A percentile compares a stretch with the other conserved stretches of the same genome.
These are phyloP conservation scores for Alsophila aescularia DNA, from an alignment of 2,888 invertebrate species.

Conservation along the genomic window DNA sequence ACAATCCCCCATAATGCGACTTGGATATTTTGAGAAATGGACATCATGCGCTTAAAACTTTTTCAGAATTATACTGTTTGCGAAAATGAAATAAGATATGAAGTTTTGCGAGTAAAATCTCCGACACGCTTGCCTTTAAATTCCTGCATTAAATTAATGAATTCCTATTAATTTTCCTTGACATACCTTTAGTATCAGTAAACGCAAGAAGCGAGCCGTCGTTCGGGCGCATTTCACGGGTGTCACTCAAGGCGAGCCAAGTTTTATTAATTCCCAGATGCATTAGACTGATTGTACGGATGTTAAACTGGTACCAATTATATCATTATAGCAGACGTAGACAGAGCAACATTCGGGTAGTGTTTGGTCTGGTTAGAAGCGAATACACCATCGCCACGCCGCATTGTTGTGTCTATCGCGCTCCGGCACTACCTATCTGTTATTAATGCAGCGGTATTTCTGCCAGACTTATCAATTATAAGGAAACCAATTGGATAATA, in stretches of 20 bases:
- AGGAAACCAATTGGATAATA: no score
- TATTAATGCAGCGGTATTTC: no score
- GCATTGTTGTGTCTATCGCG: no score
- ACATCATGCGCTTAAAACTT: no score
- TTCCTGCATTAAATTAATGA: conserved; percentile 3
- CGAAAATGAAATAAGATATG: no score
- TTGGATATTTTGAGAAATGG: no score
- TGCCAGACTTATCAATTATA: no score
- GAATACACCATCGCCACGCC: no score
- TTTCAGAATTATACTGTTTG: no score
- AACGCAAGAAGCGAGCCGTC: conserved; percentile 37
- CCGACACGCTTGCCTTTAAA: neutral
- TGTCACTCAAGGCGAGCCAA: conserved; percentile 41
- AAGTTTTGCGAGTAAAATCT: neutral
- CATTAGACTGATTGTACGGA: conserved; percentile 38
- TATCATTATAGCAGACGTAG: conserved; percentile 7
- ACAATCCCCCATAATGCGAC: no score
- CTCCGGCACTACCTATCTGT: no score
- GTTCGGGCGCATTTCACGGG: conserved; percentile 46
- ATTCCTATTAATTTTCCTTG: conserved; percentile 15
- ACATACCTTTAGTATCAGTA: conserved; percentile 17
- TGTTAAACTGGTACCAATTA: conserved; percentile 17
- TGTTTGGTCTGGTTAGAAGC: no score
- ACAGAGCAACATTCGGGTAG: neutral
- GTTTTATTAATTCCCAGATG: conserved; percentile 39